phyloP scores from a whole-genome alignment of 2,113 vertebrate genomes.

The Seriola dumerili region DNA sequence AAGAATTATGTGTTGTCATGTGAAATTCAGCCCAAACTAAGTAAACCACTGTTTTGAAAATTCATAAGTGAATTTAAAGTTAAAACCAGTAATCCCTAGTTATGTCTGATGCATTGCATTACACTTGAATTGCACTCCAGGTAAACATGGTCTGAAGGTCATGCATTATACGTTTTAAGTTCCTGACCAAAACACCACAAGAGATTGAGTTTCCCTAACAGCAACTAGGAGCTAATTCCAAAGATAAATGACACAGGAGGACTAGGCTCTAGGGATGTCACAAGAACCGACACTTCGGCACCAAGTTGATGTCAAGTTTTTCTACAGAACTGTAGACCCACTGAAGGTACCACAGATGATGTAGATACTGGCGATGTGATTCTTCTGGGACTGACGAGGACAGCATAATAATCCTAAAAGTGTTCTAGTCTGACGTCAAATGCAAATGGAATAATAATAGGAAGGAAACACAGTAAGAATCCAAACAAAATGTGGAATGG shows the following conservation, averaged over 20 bases:
- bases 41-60: background rate
- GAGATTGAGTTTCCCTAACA: background rate
- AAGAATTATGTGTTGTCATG: background rate
- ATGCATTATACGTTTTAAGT: background rate
- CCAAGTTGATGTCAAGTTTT: too few relatives aligned
- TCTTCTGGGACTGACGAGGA: too few relatives aligned
- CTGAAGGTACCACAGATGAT: too few relatives aligned
- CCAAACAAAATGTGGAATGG: too few relatives aligned
- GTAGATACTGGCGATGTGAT: too few relatives aligned
- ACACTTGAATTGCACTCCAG: background rate
- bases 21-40: background rate
- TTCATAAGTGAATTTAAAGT: background rate
- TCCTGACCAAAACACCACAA: background rate
- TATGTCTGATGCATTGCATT: background rate
- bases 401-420: too few relatives aligned
- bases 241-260: background rate
- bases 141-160: background rate
- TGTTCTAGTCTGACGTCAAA: too few relatives aligned
- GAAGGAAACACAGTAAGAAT: too few relatives aligned
- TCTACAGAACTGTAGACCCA: background rate
- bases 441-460: too few relatives aligned
- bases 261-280: background rate
- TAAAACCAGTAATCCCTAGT: background rate
- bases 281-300: background rate
- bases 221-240: background rate